A percentile compares a stretch with the other conserved stretches of the same genome.
Evolutionary conservation across 1,140 invertebrate genomes (phyloP).

Genomic region (Scaptodrosophila lebanonensis): DNA sequence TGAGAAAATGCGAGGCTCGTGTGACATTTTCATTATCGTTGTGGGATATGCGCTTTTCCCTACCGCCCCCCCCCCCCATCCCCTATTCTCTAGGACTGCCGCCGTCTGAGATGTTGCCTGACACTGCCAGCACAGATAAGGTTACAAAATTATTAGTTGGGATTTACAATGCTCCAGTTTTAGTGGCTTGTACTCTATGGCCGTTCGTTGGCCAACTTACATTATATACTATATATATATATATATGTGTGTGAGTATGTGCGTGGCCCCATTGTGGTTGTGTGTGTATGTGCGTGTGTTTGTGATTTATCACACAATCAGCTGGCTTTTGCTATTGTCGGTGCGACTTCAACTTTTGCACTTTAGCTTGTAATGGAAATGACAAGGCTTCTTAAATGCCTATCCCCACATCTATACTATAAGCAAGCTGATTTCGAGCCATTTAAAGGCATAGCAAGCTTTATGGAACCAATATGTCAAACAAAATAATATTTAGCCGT

Average conservation of each 20-base stretch:
- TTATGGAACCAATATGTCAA: too few species aligned
- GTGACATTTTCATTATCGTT: conserved; percentile 76
- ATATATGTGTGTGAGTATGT: conserved; percentile 1
- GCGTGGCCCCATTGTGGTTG: neutral
- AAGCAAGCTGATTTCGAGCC: too few species aligned
- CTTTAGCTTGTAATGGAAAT: too few species aligned
- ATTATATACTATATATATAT: too few species aligned
- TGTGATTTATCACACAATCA: conserved; percentile 40
- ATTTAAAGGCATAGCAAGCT: too few species aligned
- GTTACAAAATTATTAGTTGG: conserved; percentile 75
- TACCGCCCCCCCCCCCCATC: neutral
- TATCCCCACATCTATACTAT: too few species aligned
- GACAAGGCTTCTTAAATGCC: too few species aligned
- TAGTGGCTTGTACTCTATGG: conserved; percentile 37
- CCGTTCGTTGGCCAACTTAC: too few species aligned
- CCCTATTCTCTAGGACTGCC: neutral
- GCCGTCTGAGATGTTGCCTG: conserved; percentile 27
- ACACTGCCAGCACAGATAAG: conserved; percentile 65
- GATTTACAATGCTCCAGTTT: conserved; percentile 71
- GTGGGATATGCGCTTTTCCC: conserved; percentile 69
- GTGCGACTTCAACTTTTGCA: too few species aligned
- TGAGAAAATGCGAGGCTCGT: conserved; percentile 75
- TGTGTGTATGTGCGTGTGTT: conserved; percentile 6
- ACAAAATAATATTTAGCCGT: too few species aligned
- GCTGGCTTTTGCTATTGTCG: conserved; percentile 8